Evolutionary conservation across 1,140 invertebrate species (phyloP), one percentile per base, ranked within the genome.

Genomic region (Gryon sp.): DNA sequence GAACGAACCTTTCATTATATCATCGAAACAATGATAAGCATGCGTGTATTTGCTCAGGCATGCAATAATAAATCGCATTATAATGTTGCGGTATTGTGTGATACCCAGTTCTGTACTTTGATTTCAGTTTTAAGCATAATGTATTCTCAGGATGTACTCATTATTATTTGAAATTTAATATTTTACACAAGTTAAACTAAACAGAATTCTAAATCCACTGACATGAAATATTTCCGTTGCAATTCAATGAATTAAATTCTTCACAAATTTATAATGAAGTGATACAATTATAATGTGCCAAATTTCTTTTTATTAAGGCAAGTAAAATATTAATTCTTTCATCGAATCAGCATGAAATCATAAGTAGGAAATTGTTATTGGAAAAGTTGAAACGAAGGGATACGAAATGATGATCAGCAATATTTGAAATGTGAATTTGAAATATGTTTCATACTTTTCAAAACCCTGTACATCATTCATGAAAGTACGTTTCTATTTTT

Each of bases 1-100:
- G 0, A 14, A 11, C 18, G 8, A 53, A 26, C 26, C n/a, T 1
- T 11, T 0, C 26, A 28, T 59, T 43, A 59, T 45, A 20, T 59
- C 24, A 59, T 59, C 26, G 26, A 45, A 59, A 60, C 41, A 26
- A 46, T 60, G 41, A 60, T 19, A 26, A 28, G 19, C 55, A 22
- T 24, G 30, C 41, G 16, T 60, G 55, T 28, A 36, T 46, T 60
- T 32, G 20, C 26, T 15, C 32, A 24, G 24, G 24, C 16, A 28
- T 9, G 26, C 38, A 43, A 45, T 59, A 19, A 59, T 59, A 26
- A 59, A 59, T 59, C 11, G 26, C 53, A 59, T 59, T 59, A 45
- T 59, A 32, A 59, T 59, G 18, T 28, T 48, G 16, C 26, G 20
- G 36, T n/a, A 55, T 40, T 40, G 26, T 11, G 36, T 55, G 24